Evolutionary conservation across 2,797 vertebrate species (phyloP), one percentile per base, ranked within the genome.

Genomic region (Lacerta agilis): DNA sequence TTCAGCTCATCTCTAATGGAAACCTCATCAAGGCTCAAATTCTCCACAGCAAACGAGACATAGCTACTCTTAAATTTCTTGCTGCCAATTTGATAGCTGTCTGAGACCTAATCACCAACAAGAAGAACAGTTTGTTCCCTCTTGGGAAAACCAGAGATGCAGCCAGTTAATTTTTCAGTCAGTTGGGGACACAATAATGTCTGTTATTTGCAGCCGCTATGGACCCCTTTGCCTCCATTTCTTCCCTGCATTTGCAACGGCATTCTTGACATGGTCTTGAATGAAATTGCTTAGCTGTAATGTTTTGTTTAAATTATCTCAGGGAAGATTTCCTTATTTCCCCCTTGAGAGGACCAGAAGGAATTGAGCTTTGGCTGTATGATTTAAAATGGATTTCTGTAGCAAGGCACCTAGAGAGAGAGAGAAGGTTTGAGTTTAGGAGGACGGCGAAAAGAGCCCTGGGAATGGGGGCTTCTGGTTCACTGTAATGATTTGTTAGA

Each of bases 281-380:
- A 86, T 83, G 20, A 38, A 79, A 61, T 89, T 58, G 71, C 64
- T 67, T 41, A 27, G 5, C 33, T 58, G 66, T 80, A 83, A 83
- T 33, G 18, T 73, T 73, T 83, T 20, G 4, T 69, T 86, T 82
- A 72, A 64, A 79, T 49, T 45, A 69, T n/a, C 43, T 58, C 55
- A 81, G 38, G 25, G 33, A 67, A 85, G n/a, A 49, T 49, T 73
- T 66, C 69, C 38, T 85, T n/a, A 76, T 67, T 55, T 49, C 41
- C 55, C 69, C 5, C 78, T 80, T 43, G 41, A 75, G 69, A 85
- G 79, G 82, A 45, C 41, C 29, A 73, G 38, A 80, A 66, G 71
- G 38, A 25, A 41, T 36, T 38, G 2, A 10, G 33, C 38, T 64
- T 36, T 79, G 55, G 33, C 9, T 5, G 4, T 73, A 73, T 64